Conservation (phyloP, 2,113 vertebrate genomes). For the Zosterops lateralis region DNA sequence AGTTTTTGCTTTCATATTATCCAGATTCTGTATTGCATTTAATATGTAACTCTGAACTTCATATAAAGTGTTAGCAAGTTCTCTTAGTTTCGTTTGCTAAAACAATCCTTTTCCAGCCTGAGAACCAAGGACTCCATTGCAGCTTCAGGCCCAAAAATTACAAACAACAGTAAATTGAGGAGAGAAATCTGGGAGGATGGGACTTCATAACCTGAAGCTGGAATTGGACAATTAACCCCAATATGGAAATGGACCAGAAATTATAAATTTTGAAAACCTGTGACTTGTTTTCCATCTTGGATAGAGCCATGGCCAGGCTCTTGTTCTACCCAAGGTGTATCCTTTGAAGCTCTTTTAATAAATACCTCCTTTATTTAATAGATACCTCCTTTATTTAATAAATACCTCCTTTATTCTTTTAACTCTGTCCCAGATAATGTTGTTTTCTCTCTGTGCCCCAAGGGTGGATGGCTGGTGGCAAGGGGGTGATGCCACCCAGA, state of each 20-base stretch:
- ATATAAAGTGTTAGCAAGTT: not conserved
- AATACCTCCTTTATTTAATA: not conserved
- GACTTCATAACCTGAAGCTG: not conserved
- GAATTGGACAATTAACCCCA: not conserved
- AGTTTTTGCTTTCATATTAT: not conserved
- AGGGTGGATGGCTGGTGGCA: rapidly evolving
- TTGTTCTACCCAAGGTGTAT: not conserved
- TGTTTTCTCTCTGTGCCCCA: not conserved
- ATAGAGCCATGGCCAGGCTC: rapidly evolving
- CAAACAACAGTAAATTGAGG: not conserved
- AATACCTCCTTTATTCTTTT: not conserved
- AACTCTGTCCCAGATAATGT: not conserved
- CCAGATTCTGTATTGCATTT: not conserved
- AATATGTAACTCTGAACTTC: not conserved
- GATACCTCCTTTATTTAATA: not conserved
- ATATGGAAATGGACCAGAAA: not conserved
- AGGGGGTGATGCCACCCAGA: rapidly evolving
- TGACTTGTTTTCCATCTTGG: not conserved
- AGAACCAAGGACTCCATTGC: not conserved
- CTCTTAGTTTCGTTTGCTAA: not conserved
- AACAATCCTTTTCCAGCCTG: not conserved
- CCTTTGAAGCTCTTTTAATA: not conserved
- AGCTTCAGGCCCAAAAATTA: not conserved
- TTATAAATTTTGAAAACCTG: not conserved
- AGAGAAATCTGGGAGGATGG: not conserved